Evolutionary conservation across 2,888 invertebrate genomes (phyloP).

Genomic region (Seladonia tumulorum): DNA sequence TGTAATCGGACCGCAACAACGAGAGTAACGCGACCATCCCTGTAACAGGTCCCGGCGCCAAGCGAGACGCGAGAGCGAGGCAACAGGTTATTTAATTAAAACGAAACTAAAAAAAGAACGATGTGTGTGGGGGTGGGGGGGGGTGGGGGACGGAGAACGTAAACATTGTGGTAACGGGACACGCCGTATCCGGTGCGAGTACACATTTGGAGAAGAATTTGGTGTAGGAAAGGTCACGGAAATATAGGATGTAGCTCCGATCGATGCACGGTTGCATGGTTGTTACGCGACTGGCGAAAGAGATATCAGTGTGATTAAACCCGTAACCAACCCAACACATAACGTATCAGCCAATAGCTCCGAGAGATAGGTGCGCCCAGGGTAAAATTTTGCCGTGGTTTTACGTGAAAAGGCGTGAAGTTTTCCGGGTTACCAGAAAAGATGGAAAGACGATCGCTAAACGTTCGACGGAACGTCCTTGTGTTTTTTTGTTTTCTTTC

Average conservation of each 20-base stretch:
- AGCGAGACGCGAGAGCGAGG: slow-evolving; percentile 72
- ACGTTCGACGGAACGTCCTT: not conserved
- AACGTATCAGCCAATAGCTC: slow-evolving; percentile 82
- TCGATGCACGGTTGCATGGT: slow-evolving; percentile 42
- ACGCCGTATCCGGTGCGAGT: not conserved
- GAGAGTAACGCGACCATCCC: slow-evolving; percentile 82
- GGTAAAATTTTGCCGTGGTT: slow-evolving; percentile 75
- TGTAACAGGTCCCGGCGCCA: slow-evolving; percentile 81
- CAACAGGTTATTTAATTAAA: slow-evolving; percentile 61
- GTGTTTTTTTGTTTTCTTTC: too few relatives aligned
- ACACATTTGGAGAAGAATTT: not conserved
- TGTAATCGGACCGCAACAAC: slow-evolving; percentile 81
- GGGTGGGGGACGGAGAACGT: slow-evolving; percentile 11
- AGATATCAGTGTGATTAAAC: slow-evolving; percentile 74
- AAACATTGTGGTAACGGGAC: not conserved
- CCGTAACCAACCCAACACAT: slow-evolving; percentile 84
- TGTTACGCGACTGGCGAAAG: slow-evolving; percentile 59
- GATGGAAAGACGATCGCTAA: slow-evolving; percentile 40
- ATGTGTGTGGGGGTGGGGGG: not conserved
- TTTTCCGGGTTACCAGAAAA: slow-evolving; percentile 24
- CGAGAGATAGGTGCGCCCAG: slow-evolving; percentile 76
- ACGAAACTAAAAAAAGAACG: not conserved
- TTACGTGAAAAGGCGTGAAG: slow-evolving; percentile 68
- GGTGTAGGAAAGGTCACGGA: not conserved
- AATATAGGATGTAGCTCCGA: not conserved